Base-by-base conservation (phyloP, 2,113 vertebrate species). In the Siphamia tubifer region DNA sequence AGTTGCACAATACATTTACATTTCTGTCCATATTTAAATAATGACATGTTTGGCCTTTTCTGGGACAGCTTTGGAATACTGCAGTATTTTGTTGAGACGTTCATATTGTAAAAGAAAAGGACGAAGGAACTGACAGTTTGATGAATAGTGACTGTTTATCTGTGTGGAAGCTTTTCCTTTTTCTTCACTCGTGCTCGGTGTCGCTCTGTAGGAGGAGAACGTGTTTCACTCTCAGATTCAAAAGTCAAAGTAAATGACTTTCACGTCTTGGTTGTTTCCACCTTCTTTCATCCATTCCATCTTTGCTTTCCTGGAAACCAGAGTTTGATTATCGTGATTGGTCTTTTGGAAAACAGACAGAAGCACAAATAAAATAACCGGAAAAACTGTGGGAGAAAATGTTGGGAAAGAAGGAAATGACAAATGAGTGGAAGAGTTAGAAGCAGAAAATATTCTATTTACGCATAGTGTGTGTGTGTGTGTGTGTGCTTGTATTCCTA, bases 241-340 rank as follows among this genome's bases (percentile, higher is more conserved):
- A 60, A 79, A 24, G 42, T 30, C 12, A 7, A 35, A 31, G 47
- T 31, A 68, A 75, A 77, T 74, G 43, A 47, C 31, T 66, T 64
- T 80, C 17, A 27, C 54, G 31, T 62, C 32, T 40, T 44, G 32
- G 31, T 55, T 4, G 20, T n/a, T 68, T 32, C 35, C 9, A 12
- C 23, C 30, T 42, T 17, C 21, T 20, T 53, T 74, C 40, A 28
- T 45, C 24, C 21, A 51, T 32, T 8, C n/a, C 1, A 3, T 47
- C 40, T 63, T 40, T 39, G 19, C 44, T 54, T 62, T 66, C 28
- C 38, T 15, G 0, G 38, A 24, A 69, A 55, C 25, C 8, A n/a
- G 2, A 52, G n/a, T 57, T 64, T 75, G 55, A 75, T 61, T 74
- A 39, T 53, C 48, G 61, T 43, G 31, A 78, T 74, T 54, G 47